Base-by-base conservation (phyloP, 2,113 vertebrate species). In the Emberiza fucata region DNA sequence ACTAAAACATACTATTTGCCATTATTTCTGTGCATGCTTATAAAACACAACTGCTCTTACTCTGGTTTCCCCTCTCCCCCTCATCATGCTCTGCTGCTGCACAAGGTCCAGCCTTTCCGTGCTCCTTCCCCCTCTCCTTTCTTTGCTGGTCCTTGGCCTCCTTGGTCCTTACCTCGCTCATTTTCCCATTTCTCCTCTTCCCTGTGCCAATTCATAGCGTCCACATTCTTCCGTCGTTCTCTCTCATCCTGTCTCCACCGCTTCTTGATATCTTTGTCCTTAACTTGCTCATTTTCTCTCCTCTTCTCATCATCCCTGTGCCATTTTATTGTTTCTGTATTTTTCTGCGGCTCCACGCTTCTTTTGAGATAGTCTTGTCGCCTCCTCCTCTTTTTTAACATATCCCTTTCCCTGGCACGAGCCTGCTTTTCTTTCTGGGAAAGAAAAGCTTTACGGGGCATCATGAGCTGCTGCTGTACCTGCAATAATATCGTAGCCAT, bases 341-440 rank as follows among this genome's bases (percentile, higher is more conserved):
- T 97, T 97, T 96, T 97, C 96, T 97, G 96, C 1, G 94, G 96
- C 80, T 97, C 96, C 96, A 97, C 96, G 69, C 96, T 97, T 73
- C 96, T 94, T 95, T 97, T 97, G 80, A 97, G 96, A 97, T 97
- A 97, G 96, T 97, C 96, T 97, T 97, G 95, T 94, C 96, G 95
- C 95, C 96, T 96, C 96, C 96, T 97, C 86, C 96, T 97, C 96
- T 97, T 97, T 97, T 97, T 97, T 96, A 97, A 94, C 96, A 97
- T 97, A 96, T 97, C 96, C 72, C 96, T 97, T 88, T 96, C 96
- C 96, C 96, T 97, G 95, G 96, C 96, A 95, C 96, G 95, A 97
- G 96, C 96, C 96, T 97, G 96, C 96, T 97, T 97, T 96, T 97
- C 96, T 97, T 97, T 97, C 96, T 97, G 96, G 96, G 96, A 97